Percentiles rank a stretch among this genome's conserved stretches.
Evolutionary conservation across 2,797 vertebrate species (phyloP).

Genomic region (Passerculus sandwichensis): DNA sequence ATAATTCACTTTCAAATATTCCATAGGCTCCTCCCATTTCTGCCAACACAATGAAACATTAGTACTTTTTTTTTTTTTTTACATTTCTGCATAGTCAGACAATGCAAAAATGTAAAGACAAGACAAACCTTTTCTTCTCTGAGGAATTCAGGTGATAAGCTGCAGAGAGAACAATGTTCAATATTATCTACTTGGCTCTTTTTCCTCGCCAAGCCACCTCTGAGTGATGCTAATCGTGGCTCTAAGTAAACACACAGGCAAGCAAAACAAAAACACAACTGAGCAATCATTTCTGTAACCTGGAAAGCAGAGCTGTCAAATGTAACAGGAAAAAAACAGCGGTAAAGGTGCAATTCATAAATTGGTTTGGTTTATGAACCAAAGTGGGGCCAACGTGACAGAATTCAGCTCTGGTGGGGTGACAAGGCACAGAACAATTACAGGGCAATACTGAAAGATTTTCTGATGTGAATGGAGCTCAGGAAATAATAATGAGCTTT

Average conservation of each 20-base stretch:
- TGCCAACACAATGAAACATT: background rate
- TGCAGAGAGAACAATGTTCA: background rate
- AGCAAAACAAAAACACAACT: background rate
- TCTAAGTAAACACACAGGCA: accelerated
- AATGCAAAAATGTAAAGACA: too few relatives aligned
- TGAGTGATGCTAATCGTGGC: background rate
- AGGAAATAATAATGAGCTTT: background rate
- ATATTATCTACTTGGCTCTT: background rate
- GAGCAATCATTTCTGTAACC: background rate
- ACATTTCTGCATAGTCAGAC: too few relatives aligned
- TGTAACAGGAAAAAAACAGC: background rate
- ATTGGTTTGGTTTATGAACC: background rate
- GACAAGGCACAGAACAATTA: background rate
- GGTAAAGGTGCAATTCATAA: background rate
- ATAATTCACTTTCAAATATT: background rate
- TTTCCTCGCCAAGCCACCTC: background rate
- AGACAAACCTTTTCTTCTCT: background rate
- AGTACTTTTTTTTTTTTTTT: background rate
- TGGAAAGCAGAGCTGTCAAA: background rate
- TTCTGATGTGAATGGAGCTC: background rate
- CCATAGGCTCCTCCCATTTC: background rate
- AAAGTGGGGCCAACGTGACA: accelerated
- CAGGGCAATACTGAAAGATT: background rate
- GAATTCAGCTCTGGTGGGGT: background rate
- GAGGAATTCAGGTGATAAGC: background rate